phyloP scores from a whole-genome alignment of 1,140 invertebrate genomes.

The Papilio xuthus region DNA sequence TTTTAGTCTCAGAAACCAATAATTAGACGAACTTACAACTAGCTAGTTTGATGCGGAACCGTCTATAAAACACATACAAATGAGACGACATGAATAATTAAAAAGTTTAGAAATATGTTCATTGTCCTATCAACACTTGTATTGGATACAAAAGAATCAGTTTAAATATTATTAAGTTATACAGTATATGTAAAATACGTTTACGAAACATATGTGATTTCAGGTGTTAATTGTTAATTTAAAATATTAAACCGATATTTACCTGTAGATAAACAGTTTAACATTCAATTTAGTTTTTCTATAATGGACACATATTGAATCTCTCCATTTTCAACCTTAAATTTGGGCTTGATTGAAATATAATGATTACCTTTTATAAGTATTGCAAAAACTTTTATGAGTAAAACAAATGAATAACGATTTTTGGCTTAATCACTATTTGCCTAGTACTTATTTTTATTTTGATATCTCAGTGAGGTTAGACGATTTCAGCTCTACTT shows the following conservation, averaged over 20 bases:
- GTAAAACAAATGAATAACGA: too few species aligned
- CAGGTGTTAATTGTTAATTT: neutral
- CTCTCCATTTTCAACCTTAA: too few species aligned
- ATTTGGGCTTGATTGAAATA: too few species aligned
- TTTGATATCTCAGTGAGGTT: neutral
- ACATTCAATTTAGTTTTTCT: too few species aligned
- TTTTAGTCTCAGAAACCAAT: too few species aligned
- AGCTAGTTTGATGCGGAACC: neutral
- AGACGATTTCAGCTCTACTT: too few species aligned
- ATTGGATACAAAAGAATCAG: neutral
- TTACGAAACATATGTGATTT: neutral
- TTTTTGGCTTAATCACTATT: too few species aligned
- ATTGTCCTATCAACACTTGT: neutral
- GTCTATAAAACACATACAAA: conserved; percentile 22
- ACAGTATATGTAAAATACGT: neutral
- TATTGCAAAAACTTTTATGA: too few species aligned
- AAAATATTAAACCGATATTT: neutral
- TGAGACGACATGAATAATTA: conserved; percentile 26
- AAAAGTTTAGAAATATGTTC: conserved; percentile 29
- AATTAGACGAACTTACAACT: too few species aligned
- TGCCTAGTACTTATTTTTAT: too few species aligned
- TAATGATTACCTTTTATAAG: too few species aligned
- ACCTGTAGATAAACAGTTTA: neutral
- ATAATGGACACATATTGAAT: too few species aligned
- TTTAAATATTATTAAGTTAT: neutral